Evolutionary conservation across 2,888 invertebrate genomes (phyloP), one percentile per base, ranked within the genome.

Genomic region (Nysson spinosus): DNA sequence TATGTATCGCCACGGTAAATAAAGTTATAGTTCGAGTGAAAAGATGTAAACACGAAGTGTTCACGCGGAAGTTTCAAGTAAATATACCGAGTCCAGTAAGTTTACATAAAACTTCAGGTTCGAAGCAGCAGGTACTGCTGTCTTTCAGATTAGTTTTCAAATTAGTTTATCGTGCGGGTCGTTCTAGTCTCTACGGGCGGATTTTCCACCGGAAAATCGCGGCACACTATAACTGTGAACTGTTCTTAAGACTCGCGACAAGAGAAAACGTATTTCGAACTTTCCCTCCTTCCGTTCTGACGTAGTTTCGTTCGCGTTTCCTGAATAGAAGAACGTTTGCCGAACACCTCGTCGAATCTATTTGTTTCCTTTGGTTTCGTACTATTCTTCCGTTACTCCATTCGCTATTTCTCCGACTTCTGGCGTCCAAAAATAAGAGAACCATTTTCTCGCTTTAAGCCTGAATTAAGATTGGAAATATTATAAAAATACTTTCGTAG

Each of bases 61-160:
- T 16, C 28, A 14, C 24, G 16, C 6, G 26, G 5, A 28, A 43
- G 9, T 12, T 1, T 7, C 42, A 24, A 6, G 26, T 40, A 11
- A 24, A 20, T 40, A 24, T 24, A n/a, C 42, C 19, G 30, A 17
- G 44, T 44, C n/a, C n/a, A n/a, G 26, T 7, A 16, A 43, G 32
- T 34, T 34, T 7, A 19, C 37, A 19, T 2, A 19, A 26, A 28
- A 37, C 3, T 16, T n/a, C n/a, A n/a, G n/a, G n/a, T n/a, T n/a
- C n/a, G n/a, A n/a, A n/a, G n/a, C n/a, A n/a, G n/a, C n/a, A 2
- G 26, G n/a, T 7, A 17, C 14, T 11, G 24, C 2, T 11, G 32
- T 30, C 28, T 39, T 40, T 22, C 19, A 11, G 20, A 57, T 56
- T 50, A 44, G 50, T 56, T 57, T 57, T 30, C 32, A 44, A 62